Conservation (phyloP, 2,113 vertebrate species). For the Scopus umbretta region DNA sequence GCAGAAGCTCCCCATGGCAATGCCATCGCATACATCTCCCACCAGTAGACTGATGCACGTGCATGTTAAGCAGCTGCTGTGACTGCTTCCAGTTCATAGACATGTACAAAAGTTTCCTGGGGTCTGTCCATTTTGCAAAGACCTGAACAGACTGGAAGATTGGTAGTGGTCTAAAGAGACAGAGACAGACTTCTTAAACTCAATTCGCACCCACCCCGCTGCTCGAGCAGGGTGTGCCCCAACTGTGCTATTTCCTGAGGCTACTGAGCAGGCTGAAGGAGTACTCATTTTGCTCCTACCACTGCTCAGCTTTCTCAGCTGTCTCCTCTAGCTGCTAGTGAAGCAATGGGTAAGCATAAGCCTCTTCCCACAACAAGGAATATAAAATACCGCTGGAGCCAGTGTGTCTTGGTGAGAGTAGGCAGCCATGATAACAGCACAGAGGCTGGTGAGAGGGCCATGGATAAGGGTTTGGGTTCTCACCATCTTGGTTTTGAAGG, state of each 20-base stretch:
- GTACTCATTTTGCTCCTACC: background rate
- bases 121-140: background rate
- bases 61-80: background rate
- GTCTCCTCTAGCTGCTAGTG: background rate
- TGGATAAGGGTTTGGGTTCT: background rate
- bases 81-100: background rate
- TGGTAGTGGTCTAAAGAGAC: background rate
- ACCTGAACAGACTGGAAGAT: background rate
- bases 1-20: background rate
- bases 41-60: rapidly evolving
- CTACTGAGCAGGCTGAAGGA: background rate
- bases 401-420: constrained; percentile 33
- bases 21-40: background rate
- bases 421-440: background rate
- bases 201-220: background rate
- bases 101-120: background rate
- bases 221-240: background rate
- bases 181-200: background rate
- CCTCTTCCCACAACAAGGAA: constrained; percentile 46
- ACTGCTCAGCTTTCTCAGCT: background rate
- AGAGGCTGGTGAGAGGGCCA: background rate
- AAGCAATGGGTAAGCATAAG: constrained; percentile 13
- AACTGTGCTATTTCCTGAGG: background rate
- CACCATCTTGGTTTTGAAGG: background rate
- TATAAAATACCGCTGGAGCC: constrained; percentile 15